Evolutionary conservation across 2,797 vertebrate genomes (phyloP).

Genomic region (Ctenopoma multispine): DNA sequence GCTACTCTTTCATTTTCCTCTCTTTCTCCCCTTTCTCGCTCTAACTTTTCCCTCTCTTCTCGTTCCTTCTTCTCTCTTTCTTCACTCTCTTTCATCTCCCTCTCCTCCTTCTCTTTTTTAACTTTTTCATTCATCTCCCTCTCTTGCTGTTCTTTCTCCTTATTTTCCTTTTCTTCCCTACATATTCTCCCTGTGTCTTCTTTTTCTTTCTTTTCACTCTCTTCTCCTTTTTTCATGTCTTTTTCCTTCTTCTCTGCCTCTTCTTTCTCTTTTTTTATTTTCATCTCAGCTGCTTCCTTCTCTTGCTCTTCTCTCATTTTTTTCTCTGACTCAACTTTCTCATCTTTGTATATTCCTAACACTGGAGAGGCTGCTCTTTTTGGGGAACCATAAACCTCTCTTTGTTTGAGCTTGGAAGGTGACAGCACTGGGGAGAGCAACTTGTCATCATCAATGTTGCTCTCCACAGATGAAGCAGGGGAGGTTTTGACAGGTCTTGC

Average conservation of each 20-base stretch:
- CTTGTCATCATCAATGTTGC: slow-evolving; percentile 84
- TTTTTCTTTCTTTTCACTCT: slow-evolving; percentile 7
- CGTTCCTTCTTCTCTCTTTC: slow-evolving; percentile 33
- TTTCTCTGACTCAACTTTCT: slow-evolving; percentile 27
- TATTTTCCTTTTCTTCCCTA: slow-evolving; percentile 1
- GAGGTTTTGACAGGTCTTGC: slow-evolving; percentile 84
- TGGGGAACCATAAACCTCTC: slow-evolving; percentile 77
- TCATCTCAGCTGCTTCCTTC: not conserved
- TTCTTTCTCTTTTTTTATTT: slow-evolving; percentile 9
- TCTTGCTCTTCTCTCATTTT: slow-evolving; percentile 1
- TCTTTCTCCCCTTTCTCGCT: not conserved
- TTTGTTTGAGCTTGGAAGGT: slow-evolving; percentile 79
- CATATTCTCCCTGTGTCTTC: not conserved
- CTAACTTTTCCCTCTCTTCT: slow-evolving; percentile 23
- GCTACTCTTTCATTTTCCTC: no score
- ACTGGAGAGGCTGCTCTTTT: slow-evolving; percentile 72
- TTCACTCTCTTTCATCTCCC: slow-evolving; percentile 5
- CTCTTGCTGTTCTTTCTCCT: slow-evolving; percentile 10
- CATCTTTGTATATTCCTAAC: slow-evolving; percentile 62
- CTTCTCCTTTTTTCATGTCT: slow-evolving; percentile 41
- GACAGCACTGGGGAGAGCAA: slow-evolving; percentile 81
- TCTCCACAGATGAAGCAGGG: slow-evolving; percentile 85
- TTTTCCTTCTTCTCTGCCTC: slow-evolving; percentile 44
- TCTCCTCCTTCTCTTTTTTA: slow-evolving; percentile 5
- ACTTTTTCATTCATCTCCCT: slow-evolving; percentile 1